phyloP scores from a whole-genome alignment of 2,797 vertebrate genomes.

The Acanthornis magna region DNA sequence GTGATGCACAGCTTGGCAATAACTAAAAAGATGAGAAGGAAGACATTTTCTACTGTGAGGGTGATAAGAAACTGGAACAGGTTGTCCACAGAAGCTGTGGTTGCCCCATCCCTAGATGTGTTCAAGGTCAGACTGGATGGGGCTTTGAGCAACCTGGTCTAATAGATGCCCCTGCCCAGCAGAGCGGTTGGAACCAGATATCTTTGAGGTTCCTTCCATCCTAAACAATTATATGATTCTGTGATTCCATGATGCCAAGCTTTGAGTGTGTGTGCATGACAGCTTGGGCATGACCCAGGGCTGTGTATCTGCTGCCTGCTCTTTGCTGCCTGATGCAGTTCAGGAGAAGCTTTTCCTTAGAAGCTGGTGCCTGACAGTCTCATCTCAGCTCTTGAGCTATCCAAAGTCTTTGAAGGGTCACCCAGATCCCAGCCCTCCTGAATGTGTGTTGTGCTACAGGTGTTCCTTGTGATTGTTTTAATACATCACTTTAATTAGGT shows the following conservation, averaged over 20 bases:
- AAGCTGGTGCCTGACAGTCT: neutral
- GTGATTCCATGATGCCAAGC: neutral
- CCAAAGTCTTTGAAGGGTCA: neutral
- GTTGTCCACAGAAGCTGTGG: neutral
- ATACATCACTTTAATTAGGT: neutral
- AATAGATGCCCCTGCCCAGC: too few relatives aligned
- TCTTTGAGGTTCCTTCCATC: neutral
- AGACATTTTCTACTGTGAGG: neutral
- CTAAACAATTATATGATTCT: neutral
- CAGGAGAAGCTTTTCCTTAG: neutral
- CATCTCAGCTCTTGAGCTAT: neutral
- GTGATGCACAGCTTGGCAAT: neutral
- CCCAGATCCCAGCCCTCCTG: neutral
- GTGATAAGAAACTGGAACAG: neutral
- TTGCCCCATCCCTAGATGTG: neutral
- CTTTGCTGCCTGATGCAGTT: neutral
- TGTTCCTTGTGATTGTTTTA: neutral
- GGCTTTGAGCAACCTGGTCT: neutral
- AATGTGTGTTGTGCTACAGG: accelerated
- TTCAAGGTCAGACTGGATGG: neutral
- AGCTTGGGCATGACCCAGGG: neutral
- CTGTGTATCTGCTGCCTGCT: neutral
- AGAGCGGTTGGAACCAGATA: neutral
- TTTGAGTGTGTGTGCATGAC: accelerated
- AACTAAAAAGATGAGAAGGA: neutral